phyloP scores from a whole-genome alignment of 2,113 vertebrate genomes.

The Camelus bactrianus region DNA sequence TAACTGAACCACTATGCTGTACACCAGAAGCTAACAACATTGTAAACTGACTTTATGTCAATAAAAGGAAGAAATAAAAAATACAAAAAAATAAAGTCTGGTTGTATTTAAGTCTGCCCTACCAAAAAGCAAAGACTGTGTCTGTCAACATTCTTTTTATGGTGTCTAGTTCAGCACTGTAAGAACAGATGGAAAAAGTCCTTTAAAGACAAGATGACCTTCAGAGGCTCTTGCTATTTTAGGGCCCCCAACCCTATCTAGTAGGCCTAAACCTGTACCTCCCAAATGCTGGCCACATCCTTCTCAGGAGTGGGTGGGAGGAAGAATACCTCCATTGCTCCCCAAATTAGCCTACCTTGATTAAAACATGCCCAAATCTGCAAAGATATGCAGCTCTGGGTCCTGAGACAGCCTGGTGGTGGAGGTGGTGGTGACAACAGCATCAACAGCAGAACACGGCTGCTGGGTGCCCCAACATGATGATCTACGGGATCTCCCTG shows the following conservation, averaged over 20 bases:
- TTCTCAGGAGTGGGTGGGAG: not conserved
- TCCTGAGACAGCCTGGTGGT: not conserved
- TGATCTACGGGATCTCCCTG: not conserved
- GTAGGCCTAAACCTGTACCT: not conserved
- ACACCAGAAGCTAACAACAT: too few relatives aligned
- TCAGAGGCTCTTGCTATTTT: conserved; percentile 31
- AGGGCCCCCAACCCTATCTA: conserved; percentile 15
- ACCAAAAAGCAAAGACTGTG: not conserved
- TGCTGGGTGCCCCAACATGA: not conserved
- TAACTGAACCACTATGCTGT: too few relatives aligned
- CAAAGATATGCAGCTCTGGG: conserved; percentile 23
- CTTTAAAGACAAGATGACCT: conserved; percentile 24
- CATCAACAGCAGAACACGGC: not conserved
- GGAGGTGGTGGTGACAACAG: not conserved
- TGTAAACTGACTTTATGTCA: too few relatives aligned
- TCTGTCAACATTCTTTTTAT: conserved; percentile 26
- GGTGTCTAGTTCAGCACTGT: conserved; percentile 35
- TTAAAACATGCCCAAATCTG: not conserved
- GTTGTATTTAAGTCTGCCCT: conserved; percentile 5
- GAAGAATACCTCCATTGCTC: not conserved
- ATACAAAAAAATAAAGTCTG: not conserved
- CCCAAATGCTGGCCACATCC: not conserved
- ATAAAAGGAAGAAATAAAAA: too few relatives aligned
- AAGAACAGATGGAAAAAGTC: not conserved
- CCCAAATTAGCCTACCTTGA: conserved; percentile 42